Conservation (phyloP, 1,140 invertebrate species). For the Stegodyphus mimosarum region DNA sequence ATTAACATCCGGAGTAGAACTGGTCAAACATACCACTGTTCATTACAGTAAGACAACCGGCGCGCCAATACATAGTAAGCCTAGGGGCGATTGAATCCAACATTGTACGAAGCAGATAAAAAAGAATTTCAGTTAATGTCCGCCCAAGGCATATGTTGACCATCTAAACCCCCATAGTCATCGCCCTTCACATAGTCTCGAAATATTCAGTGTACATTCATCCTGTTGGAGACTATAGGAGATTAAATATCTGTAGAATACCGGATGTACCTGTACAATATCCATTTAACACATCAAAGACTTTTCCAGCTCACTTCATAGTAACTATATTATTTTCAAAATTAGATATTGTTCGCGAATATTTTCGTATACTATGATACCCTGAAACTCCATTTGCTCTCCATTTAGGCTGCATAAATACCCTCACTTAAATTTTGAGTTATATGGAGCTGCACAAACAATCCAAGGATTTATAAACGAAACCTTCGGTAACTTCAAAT, state of each 20-base stretch:
- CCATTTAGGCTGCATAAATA: background rate
- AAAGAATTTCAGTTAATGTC: conserved; percentile 64
- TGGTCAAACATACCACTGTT: background rate
- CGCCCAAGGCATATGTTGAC: conserved; percentile 65
- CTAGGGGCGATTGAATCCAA: conserved; percentile 19
- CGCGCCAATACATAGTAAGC: conserved; percentile 13
- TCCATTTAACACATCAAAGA: background rate
- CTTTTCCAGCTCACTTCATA: background rate
- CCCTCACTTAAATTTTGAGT: background rate
- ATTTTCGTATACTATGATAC: background rate
- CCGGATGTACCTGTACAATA: conserved; percentile 60
- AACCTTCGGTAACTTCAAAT: background rate
- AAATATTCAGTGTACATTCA: conserved; percentile 61
- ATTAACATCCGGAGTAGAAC: conserved; percentile 29
- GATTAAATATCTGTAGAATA: conserved; percentile 65
- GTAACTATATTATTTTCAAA: conserved; percentile 2
- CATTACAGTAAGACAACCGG: conserved; percentile 30
- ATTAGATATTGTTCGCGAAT: conserved; percentile 1
- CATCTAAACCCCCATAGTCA: conserved; percentile 68
- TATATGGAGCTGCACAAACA: background rate
- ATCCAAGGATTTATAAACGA: background rate
- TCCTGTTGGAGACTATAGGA: conserved; percentile 63
- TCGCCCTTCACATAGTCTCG: conserved; percentile 63
- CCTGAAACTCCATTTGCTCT: background rate
- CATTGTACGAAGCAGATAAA: conserved; percentile 24